Evolutionary conservation across 2,888 invertebrate species (phyloP).

Genomic region (Cephalotes varians): DNA sequence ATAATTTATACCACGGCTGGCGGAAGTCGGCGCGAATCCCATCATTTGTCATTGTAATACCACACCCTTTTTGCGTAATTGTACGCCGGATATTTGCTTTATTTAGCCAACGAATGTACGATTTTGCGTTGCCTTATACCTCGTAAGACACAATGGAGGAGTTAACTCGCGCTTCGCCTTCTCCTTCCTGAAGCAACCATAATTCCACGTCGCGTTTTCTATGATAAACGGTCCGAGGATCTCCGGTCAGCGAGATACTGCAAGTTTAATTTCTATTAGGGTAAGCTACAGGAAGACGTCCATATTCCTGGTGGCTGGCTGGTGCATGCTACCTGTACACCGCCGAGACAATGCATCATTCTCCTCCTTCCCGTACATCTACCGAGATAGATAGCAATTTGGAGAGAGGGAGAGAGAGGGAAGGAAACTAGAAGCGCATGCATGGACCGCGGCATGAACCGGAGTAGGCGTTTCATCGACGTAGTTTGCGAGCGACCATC

Average conservation of each 20-base stretch:
- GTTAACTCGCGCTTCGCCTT: conserved; percentile 35
- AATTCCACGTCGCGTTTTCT: conserved; percentile 40
- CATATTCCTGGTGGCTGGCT: conserved; percentile 56
- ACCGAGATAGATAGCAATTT: conserved; percentile 64
- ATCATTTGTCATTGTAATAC: conserved; percentile 41
- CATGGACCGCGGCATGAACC: conserved; percentile 23
- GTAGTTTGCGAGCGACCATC: conserved; percentile 63
- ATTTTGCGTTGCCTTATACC: background rate
- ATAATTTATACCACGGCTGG: conserved; percentile 41
- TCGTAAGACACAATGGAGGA: conserved; percentile 3
- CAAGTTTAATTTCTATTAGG: conserved; percentile 63
- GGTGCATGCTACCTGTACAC: conserved; percentile 46
- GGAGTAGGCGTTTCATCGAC: conserved; percentile 60
- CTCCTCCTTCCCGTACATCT: conserved; percentile 52
- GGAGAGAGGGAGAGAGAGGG: background rate
- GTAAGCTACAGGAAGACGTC: conserved; percentile 56
- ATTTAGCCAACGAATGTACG: conserved; percentile 23
- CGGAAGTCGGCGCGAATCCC: conserved; percentile 29
- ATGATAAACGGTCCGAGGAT: conserved; percentile 50
- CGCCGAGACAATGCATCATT: conserved; percentile 63
- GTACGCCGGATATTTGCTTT: conserved; percentile 22
- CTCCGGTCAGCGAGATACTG: conserved; percentile 53
- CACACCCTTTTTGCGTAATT: conserved; percentile 31
- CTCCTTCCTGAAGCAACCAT: conserved; percentile 28
- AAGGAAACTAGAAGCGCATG: conserved; percentile 25